Conservation (phyloP, 1,140 invertebrate species). For the Nilaparvata lugens region DNA sequence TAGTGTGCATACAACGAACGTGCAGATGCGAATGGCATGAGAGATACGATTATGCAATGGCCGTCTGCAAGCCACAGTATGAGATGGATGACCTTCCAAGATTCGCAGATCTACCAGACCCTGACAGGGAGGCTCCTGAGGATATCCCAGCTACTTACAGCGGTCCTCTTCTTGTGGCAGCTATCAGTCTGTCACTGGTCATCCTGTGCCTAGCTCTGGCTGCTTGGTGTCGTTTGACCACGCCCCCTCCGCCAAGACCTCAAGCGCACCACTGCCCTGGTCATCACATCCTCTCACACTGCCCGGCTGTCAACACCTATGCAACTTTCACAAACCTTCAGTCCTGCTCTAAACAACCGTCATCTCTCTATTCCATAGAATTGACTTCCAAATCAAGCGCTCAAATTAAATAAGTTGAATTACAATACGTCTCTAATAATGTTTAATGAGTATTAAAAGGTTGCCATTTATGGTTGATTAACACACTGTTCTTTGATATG, state of each 20-base stretch:
- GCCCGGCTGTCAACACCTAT: too few species aligned
- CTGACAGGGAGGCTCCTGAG: slow-evolving; percentile 4
- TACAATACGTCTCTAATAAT: too few species aligned
- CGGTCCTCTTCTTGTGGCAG: slow-evolving; percentile 17
- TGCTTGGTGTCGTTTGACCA: slow-evolving; percentile 14
- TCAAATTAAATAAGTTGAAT: too few species aligned
- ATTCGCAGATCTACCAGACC: slow-evolving; percentile 20
- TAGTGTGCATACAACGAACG: neutral
- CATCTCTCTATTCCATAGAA: too few species aligned
- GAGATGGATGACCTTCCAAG: slow-evolving; percentile 21
- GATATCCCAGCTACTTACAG: slow-evolving; percentile 21
- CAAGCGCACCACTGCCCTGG: neutral
- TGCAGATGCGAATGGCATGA: neutral
- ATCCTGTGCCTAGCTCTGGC: slow-evolving; percentile 14
- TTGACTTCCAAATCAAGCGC: too few species aligned
- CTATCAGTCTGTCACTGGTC: slow-evolving; percentile 18
- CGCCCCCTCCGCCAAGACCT: neutral
- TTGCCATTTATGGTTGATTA: too few species aligned
- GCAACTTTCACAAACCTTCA: too few species aligned
- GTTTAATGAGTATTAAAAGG: too few species aligned
- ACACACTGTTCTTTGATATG: too few species aligned
- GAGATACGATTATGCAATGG: neutral
- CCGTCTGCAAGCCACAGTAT: neutral
- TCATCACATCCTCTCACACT: too few species aligned
- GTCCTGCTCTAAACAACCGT: too few species aligned